phyloP scores from a whole-genome alignment of 2,888 invertebrate species.

The Elysia crispata region DNA sequence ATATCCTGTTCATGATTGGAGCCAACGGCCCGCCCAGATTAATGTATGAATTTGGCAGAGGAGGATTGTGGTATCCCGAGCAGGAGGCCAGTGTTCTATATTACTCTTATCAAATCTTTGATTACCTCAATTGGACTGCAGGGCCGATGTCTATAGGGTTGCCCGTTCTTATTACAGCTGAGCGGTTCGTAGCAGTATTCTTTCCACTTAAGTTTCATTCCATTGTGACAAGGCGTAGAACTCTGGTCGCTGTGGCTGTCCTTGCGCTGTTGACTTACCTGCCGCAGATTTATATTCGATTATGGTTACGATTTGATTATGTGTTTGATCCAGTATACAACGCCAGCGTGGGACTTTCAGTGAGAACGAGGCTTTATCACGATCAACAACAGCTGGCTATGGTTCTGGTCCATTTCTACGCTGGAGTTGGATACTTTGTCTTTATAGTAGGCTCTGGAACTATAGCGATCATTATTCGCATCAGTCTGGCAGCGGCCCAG shows the following conservation, averaged over 20 bases:
- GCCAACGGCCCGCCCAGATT: conserved; percentile 23
- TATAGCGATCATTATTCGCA: conserved; percentile 27
- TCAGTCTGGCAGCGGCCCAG: conserved; percentile 20
- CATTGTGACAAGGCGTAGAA: conserved; percentile 29
- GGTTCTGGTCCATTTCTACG: conserved; percentile 1
- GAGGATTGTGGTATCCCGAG: conserved; percentile 29
- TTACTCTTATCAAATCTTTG: conserved; percentile 35
- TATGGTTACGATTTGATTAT: conserved; percentile 39
- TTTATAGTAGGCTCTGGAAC: conserved; percentile 19
- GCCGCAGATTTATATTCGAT: conserved; percentile 24
- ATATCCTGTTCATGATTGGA: conserved; percentile 31
- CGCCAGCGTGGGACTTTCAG: conserved; percentile 1
- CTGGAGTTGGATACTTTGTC: background rate
- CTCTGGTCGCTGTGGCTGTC: conserved; percentile 3
- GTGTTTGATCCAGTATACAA: background rate
- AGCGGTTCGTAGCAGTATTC: conserved; percentile 41
- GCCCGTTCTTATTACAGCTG: conserved; percentile 33
- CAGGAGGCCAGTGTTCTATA: background rate
- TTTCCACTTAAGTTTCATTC: conserved; percentile 27
- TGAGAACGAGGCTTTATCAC: conserved; percentile 10
- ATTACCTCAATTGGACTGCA: conserved; percentile 31
- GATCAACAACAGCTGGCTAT: background rate
- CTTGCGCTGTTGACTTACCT: conserved; percentile 5
- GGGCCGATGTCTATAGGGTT: conserved; percentile 26
- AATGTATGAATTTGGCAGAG: conserved; percentile 16